Conservation (phyloP, 2,888 invertebrate species). For the Cantharis lateralis region DNA sequence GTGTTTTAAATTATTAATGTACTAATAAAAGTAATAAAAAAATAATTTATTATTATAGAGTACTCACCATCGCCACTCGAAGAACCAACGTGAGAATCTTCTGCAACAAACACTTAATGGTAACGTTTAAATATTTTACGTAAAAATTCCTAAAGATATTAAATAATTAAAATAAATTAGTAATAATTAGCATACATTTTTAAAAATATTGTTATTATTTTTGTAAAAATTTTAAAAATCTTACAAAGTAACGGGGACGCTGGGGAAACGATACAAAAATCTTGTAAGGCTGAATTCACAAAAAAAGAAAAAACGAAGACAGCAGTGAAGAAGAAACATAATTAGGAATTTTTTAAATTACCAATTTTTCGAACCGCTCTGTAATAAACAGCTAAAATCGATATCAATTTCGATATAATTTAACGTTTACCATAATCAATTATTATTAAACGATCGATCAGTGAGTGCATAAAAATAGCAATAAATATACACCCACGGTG, state of each 20-base stretch:
- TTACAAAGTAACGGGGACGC: background rate
- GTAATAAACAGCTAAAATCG: conserved; percentile 30
- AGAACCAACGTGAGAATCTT: conserved; percentile 54
- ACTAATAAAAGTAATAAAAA: conserved; percentile 1
- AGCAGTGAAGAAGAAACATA: background rate
- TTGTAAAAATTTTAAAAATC: too few relatives aligned
- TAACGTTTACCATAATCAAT: conserved; percentile 15
- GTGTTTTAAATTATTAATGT: background rate
- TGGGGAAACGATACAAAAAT: background rate
- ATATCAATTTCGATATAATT: conserved; percentile 30
- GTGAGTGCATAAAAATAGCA: conserved; percentile 10
- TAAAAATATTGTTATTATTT: background rate
- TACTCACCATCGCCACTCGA: conserved; percentile 55
- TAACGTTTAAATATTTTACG: background rate
- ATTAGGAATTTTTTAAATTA: background rate
- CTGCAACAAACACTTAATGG: conserved; percentile 44
- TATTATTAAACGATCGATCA: conserved; percentile 9
- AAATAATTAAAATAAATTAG: background rate
- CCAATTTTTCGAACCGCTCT: conserved; percentile 20
- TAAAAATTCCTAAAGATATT: background rate
- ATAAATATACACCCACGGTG: conserved; percentile 29
- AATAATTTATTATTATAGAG: background rate
- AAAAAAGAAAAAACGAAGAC: background rate
- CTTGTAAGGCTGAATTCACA: background rate
- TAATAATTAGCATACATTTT: too few relatives aligned